Evolutionary conservation across 2,797 vertebrate genomes (phyloP).

Genomic region (Poecilia picta): DNA sequence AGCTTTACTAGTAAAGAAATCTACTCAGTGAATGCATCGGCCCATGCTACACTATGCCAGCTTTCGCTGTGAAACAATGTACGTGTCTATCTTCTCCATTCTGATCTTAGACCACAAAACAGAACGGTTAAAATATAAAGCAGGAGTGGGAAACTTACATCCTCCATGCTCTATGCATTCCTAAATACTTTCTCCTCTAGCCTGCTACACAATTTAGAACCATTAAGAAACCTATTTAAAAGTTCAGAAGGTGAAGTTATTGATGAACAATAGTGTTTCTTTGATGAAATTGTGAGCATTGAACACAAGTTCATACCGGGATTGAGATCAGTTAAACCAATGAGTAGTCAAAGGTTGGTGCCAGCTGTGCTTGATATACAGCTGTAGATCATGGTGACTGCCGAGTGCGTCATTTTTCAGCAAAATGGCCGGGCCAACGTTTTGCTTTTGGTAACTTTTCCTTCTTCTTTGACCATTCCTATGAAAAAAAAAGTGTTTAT

Average conservation of each 20-base stretch:
- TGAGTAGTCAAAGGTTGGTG: too few relatives aligned
- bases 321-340: too few relatives aligned
- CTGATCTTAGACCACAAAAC: constrained; percentile 6
- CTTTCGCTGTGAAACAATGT: constrained; percentile 22
- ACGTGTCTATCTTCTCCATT: constrained; percentile 5
- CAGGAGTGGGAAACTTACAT: not conserved
- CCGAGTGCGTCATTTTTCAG: too few relatives aligned
- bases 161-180: not conserved
- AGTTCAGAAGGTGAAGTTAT: not conserved
- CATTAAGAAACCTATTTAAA: not conserved
- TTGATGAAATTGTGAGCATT: not conserved
- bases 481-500: not conserved
- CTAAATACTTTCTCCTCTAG: not conserved
- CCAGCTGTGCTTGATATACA: too few relatives aligned
- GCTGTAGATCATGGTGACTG: too few relatives aligned
- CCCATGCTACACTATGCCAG: constrained; percentile 23
- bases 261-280: not conserved
- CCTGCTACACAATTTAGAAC: not conserved
- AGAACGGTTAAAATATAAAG: constrained; percentile 5
- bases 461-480: not conserved
- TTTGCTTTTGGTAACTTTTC: not conserved
- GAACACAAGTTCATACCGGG: too few relatives aligned
- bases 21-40: constrained; percentile 36
- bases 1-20: constrained; percentile 41
- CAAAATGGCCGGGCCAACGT: too few relatives aligned